Conservation (phyloP, 2,797 vertebrate species). For the Helarctos malayanus region DNA sequence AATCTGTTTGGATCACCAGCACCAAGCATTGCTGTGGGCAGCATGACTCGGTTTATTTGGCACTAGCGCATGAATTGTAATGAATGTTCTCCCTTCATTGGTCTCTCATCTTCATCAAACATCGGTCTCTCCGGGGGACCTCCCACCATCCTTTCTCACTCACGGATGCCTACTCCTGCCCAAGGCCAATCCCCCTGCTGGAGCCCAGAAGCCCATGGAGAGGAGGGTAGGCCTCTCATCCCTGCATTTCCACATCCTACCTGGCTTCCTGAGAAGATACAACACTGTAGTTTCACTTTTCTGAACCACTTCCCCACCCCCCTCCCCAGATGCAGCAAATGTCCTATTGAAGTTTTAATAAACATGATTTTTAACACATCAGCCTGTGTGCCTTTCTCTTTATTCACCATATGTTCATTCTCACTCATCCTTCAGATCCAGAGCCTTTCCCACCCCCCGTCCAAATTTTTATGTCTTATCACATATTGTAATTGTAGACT, state of each 20-base stretch:
- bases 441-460: not conserved
- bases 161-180: not conserved
- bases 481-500: not conserved
- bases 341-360: not conserved
- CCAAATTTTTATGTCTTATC: not conserved
- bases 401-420: not conserved
- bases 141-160: not conserved
- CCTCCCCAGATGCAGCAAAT: not conserved
- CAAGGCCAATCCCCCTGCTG: fast-evolving
- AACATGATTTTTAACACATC: not conserved
- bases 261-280: not conserved
- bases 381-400: not conserved
- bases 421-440: not conserved
- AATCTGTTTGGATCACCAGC: not conserved
- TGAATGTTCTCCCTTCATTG: not conserved
- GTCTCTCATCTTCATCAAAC: not conserved
- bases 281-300: not conserved
- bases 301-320: not conserved
- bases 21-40: not conserved
- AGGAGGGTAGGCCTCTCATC: not conserved
- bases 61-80: not conserved
- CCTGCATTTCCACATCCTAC: not conserved
- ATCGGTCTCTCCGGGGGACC: not conserved
- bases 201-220: not conserved
- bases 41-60: not conserved